Evolutionary conservation across 2,113 vertebrate species (phyloP).

Genomic region (Podiceps cristatus): DNA sequence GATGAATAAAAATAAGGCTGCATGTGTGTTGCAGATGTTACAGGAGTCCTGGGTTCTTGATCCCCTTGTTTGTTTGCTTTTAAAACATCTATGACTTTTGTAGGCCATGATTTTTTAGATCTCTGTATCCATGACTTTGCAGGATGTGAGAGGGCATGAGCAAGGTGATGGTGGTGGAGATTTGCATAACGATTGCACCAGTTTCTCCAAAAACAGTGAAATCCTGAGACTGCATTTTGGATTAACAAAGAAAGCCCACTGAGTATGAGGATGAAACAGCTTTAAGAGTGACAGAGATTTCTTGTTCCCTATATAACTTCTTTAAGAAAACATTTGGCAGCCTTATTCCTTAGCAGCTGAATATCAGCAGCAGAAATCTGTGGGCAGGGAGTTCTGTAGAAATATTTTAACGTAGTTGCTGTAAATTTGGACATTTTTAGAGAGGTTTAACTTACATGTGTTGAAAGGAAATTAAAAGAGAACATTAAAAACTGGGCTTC

Average conservation of each 20-base stretch:
- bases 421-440: not conserved
- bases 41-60: conserved; percentile 7
- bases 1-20: conserved; percentile 32
- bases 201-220: not conserved
- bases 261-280: not conserved
- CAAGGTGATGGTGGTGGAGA: not conserved
- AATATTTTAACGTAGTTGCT: not conserved
- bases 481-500: not conserved
- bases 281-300: not conserved
- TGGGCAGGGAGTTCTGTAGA: not conserved
- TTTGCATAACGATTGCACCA: not conserved
- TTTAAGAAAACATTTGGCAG: not conserved
- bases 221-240: not conserved
- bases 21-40: conserved; percentile 70
- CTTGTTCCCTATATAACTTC: not conserved
- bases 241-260: not conserved
- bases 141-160: not conserved
- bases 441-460: not conserved
- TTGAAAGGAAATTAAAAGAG: conserved; percentile 19
- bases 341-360: not conserved
- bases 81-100: conserved; percentile 23
- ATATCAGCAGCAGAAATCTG: not conserved
- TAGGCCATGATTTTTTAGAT: not conserved
- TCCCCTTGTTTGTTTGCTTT: conserved; percentile 62
- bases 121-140: not conserved